Evolutionary conservation across 2,113 vertebrate species (phyloP), one percentile per base, ranked within the genome.

Genomic region (Colinus virginianus): DNA sequence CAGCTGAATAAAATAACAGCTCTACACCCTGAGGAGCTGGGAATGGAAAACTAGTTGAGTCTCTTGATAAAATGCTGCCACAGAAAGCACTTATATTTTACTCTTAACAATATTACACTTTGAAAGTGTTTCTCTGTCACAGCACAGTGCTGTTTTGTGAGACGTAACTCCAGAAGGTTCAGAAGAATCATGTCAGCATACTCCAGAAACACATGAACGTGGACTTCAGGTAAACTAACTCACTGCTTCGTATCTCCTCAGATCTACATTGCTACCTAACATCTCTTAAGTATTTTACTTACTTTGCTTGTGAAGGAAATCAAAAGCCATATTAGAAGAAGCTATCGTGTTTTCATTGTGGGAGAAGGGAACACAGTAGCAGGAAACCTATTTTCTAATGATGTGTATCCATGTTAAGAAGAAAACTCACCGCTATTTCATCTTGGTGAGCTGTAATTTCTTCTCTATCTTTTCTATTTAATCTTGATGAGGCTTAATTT

Each of bases 281-380:
- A 77, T 18, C 48, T 36, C 13, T 11, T 11, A 26, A 69, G 5
- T 42, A 28, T 79, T 78, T 71, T 55, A 11, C 32, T 62, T 70
- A 56, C 71, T 75, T 45, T 75, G 9, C 14, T 78, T 59, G 2
- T 34, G n/a, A 75, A 75, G 40, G 20, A 91, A 88, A 86, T 71
- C 13, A 84, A 91, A 93, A 89, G 63, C 7, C n/a, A n/a, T 56
- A 87, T 78, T n/a, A 84, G 36, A 87, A 90, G 40, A 38, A 64
- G 7, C 11, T 42, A 75, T 15, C 51, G 30, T 13, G 20, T 56
- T 81, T 94, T 83, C 32, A 42, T 9, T 7, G 38, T 8, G 81
- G 58, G 46, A 67, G 61, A 63, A 23, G 7, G 22, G 17, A 74
- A 75, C 6, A 11, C 0, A 23, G 32, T 8, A 80, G 62, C 49